These are phyloP conservation scores for Phengaris alcon DNA, from an alignment of 2,888 invertebrate genomes.

Conservation along the genomic window DNA sequence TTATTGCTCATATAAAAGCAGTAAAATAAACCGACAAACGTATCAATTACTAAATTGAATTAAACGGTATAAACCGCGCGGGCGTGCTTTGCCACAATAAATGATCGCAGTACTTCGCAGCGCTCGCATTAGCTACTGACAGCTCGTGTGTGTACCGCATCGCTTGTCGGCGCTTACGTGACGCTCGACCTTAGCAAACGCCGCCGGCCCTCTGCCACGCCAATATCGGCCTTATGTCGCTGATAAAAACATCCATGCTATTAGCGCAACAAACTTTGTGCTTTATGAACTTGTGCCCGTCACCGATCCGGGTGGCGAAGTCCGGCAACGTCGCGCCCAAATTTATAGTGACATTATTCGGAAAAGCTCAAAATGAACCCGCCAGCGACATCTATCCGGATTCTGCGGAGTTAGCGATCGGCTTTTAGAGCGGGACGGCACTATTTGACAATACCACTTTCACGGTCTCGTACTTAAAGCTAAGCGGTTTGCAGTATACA, in stretches of 20 bases:
- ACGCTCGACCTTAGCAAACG: slow-evolving; percentile 66
- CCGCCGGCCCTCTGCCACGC: slow-evolving; percentile 47
- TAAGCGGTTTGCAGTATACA: slow-evolving; percentile 78
- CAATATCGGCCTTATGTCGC: slow-evolving; percentile 50
- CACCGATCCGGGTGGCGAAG: slow-evolving; percentile 73
- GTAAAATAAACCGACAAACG: slow-evolving; percentile 66
- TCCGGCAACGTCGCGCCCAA: slow-evolving; percentile 77
- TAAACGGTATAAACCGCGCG: slow-evolving; percentile 75
- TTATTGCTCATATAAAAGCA: slow-evolving; percentile 41
- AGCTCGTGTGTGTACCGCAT: slow-evolving; percentile 67
- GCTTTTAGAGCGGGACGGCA: slow-evolving; percentile 67
- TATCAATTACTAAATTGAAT: slow-evolving; percentile 79
- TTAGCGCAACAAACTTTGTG: slow-evolving; percentile 51
- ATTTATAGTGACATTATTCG: slow-evolving; percentile 73
- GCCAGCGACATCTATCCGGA: slow-evolving; percentile 70
- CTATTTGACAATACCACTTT: slow-evolving; percentile 78
- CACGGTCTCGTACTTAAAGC: slow-evolving; percentile 78
- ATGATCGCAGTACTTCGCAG: slow-evolving; percentile 70
- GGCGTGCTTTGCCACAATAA: slow-evolving; percentile 69
- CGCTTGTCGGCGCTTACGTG: slow-evolving; percentile 69
- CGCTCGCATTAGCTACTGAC: slow-evolving; percentile 77
- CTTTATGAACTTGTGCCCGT: slow-evolving; percentile 66
- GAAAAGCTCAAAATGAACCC: slow-evolving; percentile 56
- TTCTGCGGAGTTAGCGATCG: slow-evolving; percentile 55
- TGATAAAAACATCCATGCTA: slow-evolving; percentile 46